These are phyloP conservation scores for Rhagophthalmus giganteus DNA, from an alignment of 2,888 invertebrate genomes.

Conservation along the genomic window DNA sequence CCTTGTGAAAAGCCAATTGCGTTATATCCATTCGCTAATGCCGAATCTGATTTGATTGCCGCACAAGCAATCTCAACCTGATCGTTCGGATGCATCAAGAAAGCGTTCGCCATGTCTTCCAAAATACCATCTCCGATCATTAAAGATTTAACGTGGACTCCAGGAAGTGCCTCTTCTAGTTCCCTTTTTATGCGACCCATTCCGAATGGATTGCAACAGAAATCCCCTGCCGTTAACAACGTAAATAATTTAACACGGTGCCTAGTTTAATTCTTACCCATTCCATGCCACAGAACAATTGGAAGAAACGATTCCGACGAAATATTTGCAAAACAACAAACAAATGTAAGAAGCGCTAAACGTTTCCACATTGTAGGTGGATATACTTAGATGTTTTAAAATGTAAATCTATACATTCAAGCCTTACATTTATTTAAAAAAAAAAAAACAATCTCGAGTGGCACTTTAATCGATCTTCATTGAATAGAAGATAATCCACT, in stretches of 20 bases:
- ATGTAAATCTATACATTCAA: no score
- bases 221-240: constrained; percentile 79
- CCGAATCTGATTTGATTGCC: constrained; percentile 66
- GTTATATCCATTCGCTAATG: constrained; percentile 81
- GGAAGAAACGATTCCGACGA: no score
- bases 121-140: constrained; percentile 71
- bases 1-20: constrained; percentile 99
- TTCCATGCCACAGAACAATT: constrained; percentile 93
- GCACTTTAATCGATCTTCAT: no score
- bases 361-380: not conserved
- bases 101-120: constrained; percentile 82
- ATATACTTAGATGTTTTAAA: no score
- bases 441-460: no score
- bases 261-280: constrained; percentile 69
- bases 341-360: not conserved
- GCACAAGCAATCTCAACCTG: constrained; percentile 79
- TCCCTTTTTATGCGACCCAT: constrained; percentile 79
- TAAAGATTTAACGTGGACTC: constrained; percentile 83
- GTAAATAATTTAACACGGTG: no score
- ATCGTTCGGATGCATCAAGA: constrained; percentile 77
- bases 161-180: constrained; percentile 64
- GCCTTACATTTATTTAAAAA: no score
- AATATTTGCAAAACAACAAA: constrained; percentile 4
- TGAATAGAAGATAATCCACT: no score
- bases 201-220: constrained; percentile 87